A percentile compares a stretch with the other conserved stretches of the same genome.
Evolutionary conservation across 1,140 invertebrate species (phyloP).

Genomic region (Sycophila sp.): DNA sequence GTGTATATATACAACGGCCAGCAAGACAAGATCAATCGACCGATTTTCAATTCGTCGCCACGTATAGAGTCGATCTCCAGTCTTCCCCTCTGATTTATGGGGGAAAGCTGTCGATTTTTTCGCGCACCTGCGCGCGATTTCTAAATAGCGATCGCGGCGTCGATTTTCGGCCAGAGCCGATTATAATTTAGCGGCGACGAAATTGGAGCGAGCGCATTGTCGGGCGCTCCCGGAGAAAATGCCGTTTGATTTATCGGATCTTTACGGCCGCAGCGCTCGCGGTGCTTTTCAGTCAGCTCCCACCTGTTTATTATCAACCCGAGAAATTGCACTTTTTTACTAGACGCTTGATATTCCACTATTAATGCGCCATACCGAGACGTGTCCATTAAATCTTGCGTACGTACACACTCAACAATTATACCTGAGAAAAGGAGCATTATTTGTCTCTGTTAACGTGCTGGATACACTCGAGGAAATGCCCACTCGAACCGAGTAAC

Average conservation of each 20-base stretch:
- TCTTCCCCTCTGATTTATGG: constrained; percentile 22
- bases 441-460: no score
- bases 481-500: no score
- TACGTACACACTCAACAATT: no score
- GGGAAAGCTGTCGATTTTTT: constrained; percentile 2
- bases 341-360: no score
- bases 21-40: neutral
- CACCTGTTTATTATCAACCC: no score
- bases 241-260: neutral
- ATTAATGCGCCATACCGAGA: no score
- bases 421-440: no score
- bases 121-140: constrained; percentile 3
- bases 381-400: no score
- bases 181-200: neutral
- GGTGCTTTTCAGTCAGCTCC: no score
- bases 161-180: neutral
- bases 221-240: neutral
- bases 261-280: neutral
- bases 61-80: neutral
- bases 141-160: neutral
- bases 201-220: neutral
- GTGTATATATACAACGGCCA: neutral
- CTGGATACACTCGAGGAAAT: no score
- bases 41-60: neutral
- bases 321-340: no score